Evolutionary conservation across 1,140 invertebrate genomes (phyloP), one percentile per base, ranked within the genome.

Genomic region (Drosophila virilis): DNA sequence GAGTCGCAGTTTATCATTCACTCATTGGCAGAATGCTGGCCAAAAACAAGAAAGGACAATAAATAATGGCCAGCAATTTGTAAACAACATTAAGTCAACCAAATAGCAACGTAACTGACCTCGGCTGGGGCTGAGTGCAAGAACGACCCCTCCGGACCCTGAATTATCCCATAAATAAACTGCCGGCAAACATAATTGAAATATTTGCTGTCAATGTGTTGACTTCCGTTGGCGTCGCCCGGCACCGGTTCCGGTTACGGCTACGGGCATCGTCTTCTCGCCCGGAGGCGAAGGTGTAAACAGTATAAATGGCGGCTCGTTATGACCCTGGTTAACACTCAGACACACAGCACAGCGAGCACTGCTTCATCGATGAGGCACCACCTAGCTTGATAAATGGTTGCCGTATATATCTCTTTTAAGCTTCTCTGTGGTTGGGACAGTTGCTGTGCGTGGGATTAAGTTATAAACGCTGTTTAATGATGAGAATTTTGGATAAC

Each of bases 171-270:
- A 83, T 89, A 88, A 83, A 83, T 89, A 89, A 83, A 64, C 50
- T 50, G 40, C 68, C n/a, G 42, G 43, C 65, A 62, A 73, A 66
- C 61, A 88, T 88, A 88, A 88, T 88, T 88, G 83, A 88, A 88
- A 88, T 89, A 88, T 88, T 89, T 83, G 80, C 83, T 88, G 83
- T 88, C 83, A 88, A 88, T 80, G 86, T 89, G 83, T 88, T 88
- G 83, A 83, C 83, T 88, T 70, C 67, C 73, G 72, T 61, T 69
- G 5, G 59, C 50, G 58, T 45, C 12, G 35, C 8, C 32, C 32
- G 54, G 50, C 13, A n/a, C 28, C 37, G 57, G 45, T 8, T n/a
- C 2, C 15, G 28, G 37, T 8, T 17, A 12, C 46, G 46, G 13
- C 12, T 33, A 0, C 10, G 13, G 77, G 58, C 54, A 66, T 71